Evolutionary conservation across 2,113 vertebrate genomes (phyloP).

Genomic region (Rutilus rutilus): DNA sequence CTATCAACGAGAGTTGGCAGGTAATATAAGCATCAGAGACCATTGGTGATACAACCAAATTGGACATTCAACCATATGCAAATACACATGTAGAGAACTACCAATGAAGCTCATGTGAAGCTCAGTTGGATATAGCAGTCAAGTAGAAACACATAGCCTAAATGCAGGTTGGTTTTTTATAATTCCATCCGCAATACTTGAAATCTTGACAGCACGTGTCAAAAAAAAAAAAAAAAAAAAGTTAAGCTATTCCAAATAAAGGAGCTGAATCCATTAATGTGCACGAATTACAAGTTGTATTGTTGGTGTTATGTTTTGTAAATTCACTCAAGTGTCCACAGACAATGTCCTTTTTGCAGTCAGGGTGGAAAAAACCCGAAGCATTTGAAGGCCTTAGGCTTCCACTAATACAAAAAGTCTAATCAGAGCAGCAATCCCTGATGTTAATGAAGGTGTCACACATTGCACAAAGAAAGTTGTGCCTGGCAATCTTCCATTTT

Average conservation of each 20-base stretch:
- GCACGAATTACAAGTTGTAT: neutral
- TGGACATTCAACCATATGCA: neutral
- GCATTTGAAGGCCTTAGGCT: constrained; percentile 85
- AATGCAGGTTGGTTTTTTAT: neutral
- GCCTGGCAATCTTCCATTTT: constrained; percentile 99
- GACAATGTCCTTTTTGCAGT: constrained; percentile 69
- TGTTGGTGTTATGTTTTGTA: constrained; percentile 59
- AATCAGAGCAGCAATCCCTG: constrained; percentile 99
- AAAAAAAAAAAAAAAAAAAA: neutral
- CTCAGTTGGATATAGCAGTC: neutral
- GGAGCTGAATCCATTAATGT: neutral
- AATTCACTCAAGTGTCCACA: constrained; percentile 59
- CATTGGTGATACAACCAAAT: neutral
- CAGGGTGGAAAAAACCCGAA: constrained; percentile 31
- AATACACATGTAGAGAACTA: neutral
- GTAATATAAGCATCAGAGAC: neutral
- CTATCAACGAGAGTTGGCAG: constrained; percentile 3
- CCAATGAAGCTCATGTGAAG: constrained; percentile 1
- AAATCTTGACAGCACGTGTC: neutral
- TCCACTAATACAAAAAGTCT: constrained; percentile 99
- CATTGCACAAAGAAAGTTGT: constrained; percentile 99
- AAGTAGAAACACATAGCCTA: neutral
- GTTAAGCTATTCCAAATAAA: neutral
- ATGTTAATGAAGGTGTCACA: constrained; percentile 99
- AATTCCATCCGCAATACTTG: neutral